Conservation (phyloP, 2,888 invertebrate species). For the Pheosia gnoma region DNA sequence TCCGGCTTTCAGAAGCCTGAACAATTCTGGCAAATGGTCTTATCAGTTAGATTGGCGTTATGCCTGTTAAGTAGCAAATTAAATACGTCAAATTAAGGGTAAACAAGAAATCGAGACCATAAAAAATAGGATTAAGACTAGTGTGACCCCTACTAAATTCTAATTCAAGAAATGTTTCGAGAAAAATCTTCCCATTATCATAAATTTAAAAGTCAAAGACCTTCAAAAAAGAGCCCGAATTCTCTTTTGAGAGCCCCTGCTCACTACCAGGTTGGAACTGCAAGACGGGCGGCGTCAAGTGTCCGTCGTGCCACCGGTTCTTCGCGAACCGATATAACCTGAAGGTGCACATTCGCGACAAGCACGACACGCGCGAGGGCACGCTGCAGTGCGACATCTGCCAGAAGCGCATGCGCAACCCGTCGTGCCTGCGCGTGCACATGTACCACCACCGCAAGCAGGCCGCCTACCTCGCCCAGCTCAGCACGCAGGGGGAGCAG, state of each 20-base stretch:
- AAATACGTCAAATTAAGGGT: too few relatives aligned
- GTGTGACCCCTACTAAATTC: too few relatives aligned
- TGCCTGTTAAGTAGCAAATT: too few relatives aligned
- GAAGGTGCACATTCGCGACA: conserved; percentile 89
- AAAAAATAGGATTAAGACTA: too few relatives aligned
- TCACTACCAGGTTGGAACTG: conserved; percentile 69
- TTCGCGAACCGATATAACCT: conserved; percentile 88
- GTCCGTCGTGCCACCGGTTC: conserved; percentile 85
- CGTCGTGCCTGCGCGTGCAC: conserved; percentile 85
- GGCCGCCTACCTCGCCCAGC: conserved; percentile 74
- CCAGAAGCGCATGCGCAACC: conserved; percentile 87
- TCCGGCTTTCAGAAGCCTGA: too few relatives aligned
- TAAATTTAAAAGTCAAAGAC: background rate
- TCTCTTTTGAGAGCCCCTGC: background rate
- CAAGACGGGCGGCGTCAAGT: conserved; percentile 84
- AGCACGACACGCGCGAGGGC: conserved; percentile 87
- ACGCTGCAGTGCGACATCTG: conserved; percentile 88
- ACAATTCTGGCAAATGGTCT: too few relatives aligned
- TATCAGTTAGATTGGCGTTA: too few relatives aligned
- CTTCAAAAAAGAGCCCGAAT: background rate
- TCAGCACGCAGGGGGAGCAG: conserved; percentile 63
- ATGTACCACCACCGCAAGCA: conserved; percentile 87
- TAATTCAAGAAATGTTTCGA: too few relatives aligned
- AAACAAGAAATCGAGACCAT: too few relatives aligned
- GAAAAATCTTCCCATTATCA: background rate